Evolutionary conservation across 1,140 invertebrate genomes (phyloP).

Genomic region (Wiebesia pumilae): DNA sequence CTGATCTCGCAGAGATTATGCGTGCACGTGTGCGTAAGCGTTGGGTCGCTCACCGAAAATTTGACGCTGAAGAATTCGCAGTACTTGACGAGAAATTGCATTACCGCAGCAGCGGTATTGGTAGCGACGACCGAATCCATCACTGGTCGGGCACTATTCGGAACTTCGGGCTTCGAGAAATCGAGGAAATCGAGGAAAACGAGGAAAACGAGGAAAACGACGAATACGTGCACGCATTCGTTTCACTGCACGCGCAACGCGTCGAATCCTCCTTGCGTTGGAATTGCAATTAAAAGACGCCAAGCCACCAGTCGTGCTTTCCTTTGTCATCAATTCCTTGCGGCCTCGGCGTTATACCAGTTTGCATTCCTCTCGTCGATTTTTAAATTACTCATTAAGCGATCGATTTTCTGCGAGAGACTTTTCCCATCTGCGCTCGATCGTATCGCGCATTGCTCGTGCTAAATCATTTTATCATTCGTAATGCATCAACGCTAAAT

Average conservation of each 20-base stretch:
- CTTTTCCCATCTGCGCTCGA: background rate
- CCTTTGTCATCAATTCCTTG: background rate
- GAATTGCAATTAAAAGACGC: background rate
- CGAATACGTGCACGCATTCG: too few species aligned
- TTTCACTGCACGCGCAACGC: too few species aligned
- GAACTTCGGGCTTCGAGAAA: background rate
- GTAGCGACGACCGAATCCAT: background rate
- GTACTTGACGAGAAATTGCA: constrained; percentile 72
- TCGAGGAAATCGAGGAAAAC: too few species aligned
- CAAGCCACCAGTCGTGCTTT: background rate
- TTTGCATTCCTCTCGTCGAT: background rate
- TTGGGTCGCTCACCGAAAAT: constrained; percentile 67
- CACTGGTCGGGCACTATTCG: background rate
- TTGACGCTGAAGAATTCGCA: constrained; percentile 68
- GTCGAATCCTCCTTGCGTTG: background rate
- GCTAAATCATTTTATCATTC: too few species aligned
- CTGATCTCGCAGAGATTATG: background rate
- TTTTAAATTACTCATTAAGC: background rate
- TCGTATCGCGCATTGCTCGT: background rate
- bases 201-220: too few species aligned
- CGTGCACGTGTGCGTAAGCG: background rate
- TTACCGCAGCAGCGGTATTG: constrained; percentile 50
- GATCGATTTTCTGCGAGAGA: background rate
- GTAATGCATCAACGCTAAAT: too few species aligned
- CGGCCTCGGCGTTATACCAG: background rate